phyloP scores from a whole-genome alignment of 2,888 invertebrate species.

The Amphipyra tragopoginis region DNA sequence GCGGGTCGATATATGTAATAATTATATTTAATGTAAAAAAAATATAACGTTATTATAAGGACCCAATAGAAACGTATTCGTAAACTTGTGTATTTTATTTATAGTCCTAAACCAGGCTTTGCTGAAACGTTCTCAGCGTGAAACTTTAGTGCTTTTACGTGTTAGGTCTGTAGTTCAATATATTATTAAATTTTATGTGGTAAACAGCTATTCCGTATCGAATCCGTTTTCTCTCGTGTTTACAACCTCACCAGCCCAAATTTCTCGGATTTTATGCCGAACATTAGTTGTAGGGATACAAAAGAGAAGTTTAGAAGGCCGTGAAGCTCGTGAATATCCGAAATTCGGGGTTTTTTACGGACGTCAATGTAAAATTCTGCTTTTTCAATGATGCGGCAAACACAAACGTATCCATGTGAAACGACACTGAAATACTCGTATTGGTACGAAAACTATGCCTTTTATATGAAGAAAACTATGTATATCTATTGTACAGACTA shows the following conservation, averaged over 20 bases:
- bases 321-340: conserved; percentile 1
- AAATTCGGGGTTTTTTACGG: conserved; percentile 8
- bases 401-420: conserved; percentile 1
- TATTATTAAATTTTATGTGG: conserved; percentile 54
- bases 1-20: no score
- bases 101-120: conserved; percentile 27
- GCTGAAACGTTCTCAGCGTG: conserved; percentile 39
- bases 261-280: conserved; percentile 12
- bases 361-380: conserved; percentile 22
- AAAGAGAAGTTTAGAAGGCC: conserved; percentile 16
- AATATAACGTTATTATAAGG: conserved; percentile 1
- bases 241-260: conserved; percentile 5
- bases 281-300: conserved; percentile 2
- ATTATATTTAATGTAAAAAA: no score
- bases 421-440: conserved; percentile 19
- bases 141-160: conserved; percentile 65
- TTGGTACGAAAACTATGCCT: conserved; percentile 14
- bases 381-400: conserved; percentile 20
- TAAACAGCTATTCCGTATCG: conserved; percentile 30
- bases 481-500: conserved; percentile 21
- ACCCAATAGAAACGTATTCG: conserved; percentile 20
- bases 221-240: conserved; percentile 24
- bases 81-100: conserved; percentile 35
- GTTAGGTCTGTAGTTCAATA: conserved; percentile 46
- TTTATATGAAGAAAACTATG: conserved; percentile 22